These are phyloP conservation scores for Cladopsammia gracilis DNA, from an alignment of 64 coral and sea anemone species.

Conservation along the genomic window DNA sequence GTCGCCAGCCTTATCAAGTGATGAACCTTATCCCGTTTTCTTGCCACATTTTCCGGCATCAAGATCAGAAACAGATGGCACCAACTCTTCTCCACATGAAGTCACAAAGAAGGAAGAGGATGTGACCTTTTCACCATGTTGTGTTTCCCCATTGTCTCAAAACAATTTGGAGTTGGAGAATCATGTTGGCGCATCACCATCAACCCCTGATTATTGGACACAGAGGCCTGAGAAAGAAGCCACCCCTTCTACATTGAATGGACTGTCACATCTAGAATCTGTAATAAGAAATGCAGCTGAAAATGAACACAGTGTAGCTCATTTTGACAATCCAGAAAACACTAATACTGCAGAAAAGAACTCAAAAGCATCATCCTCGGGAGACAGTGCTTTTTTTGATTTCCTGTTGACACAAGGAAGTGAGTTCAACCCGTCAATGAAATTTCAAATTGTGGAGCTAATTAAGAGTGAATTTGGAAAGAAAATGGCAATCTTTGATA, in stretches of 20 bases:
- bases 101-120: conserved; percentile 1
- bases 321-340: neutral
- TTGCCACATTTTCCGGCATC: conserved; percentile 5
- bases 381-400: conserved; percentile 46
- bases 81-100: neutral
- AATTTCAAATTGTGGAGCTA: conserved; percentile 38
- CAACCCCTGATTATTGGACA: neutral
- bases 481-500: conserved; percentile 19
- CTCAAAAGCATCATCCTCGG: neutral
- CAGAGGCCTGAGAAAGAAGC: neutral
- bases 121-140: neutral
- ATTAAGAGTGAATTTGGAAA: conserved; percentile 45
- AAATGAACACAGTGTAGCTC: neutral
- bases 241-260: neutral
- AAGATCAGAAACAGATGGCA: neutral
- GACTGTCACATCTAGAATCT: neutral
- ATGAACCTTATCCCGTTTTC: conserved; percentile 42
- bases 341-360: neutral
- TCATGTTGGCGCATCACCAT: neutral
- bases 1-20: neutral
- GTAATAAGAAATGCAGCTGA: neutral
- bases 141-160: neutral
- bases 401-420: conserved; percentile 43
- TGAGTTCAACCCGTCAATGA: conserved; percentile 48
- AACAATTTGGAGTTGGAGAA: conserved; percentile 12